Percentiles rank a stretch among this genome's conserved stretches.
phyloP scores from a whole-genome alignment of 1,140 invertebrate species.

The Telenomus remus region DNA sequence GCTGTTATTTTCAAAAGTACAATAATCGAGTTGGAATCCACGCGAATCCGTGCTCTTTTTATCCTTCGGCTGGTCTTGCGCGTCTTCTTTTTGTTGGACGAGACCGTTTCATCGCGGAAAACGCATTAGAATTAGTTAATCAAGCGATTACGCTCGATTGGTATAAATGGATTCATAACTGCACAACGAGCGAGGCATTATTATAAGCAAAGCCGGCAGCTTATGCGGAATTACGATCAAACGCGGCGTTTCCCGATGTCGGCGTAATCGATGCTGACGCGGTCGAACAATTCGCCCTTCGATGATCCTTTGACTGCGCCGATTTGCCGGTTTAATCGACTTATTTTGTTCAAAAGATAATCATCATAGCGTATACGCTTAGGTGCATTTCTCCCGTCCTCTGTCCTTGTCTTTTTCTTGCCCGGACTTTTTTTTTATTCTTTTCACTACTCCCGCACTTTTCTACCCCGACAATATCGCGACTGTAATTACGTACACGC shows the following conservation, averaged over 20 bases:
- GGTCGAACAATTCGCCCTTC: constrained; percentile 49
- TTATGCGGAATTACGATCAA: constrained; percentile 48
- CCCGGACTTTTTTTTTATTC: background rate
- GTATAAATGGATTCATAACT: constrained; percentile 42
- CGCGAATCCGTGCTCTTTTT: background rate
- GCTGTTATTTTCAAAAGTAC: no score
- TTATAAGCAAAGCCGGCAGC: constrained; percentile 47
- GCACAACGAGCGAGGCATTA: constrained; percentile 29
- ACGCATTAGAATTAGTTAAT: constrained; percentile 39
- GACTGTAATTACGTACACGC: constrained; percentile 37
- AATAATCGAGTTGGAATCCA: no score
- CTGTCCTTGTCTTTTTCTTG: constrained; percentile 4
- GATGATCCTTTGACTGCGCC: constrained; percentile 53
- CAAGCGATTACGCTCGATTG: constrained; percentile 24
- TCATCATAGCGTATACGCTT: constrained; percentile 29
- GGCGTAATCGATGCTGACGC: constrained; percentile 51
- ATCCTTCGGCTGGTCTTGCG: no score
- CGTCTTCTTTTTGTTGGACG: background rate
- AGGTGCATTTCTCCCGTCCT: constrained; percentile 7
- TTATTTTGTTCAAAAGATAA: constrained; percentile 55
- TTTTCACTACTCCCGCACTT: no score
- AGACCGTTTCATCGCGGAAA: background rate
- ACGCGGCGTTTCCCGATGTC: constrained; percentile 46
- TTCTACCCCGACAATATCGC: constrained; percentile 9
- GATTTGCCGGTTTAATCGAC: constrained; percentile 53